Conservation (phyloP, 2,797 vertebrate genomes). For the Pangasius sanitwongsei region DNA sequence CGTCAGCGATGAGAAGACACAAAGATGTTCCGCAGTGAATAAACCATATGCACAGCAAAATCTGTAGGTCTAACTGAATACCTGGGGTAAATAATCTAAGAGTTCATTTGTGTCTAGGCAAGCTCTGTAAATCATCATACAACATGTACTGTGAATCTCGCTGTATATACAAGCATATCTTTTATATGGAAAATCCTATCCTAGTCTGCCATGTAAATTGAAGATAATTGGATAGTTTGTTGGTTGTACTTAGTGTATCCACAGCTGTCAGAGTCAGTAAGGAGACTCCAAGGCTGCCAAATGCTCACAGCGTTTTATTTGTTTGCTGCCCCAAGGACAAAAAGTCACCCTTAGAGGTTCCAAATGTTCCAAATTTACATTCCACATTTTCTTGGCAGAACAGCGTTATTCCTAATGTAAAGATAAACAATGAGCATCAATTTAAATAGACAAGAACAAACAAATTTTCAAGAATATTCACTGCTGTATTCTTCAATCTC, state of each 20-base stretch:
- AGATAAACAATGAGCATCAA: neutral
- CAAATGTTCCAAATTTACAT: constrained; percentile 27
- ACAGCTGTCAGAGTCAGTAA: constrained; percentile 60
- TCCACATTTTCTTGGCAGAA: neutral
- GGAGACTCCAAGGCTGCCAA: constrained; percentile 48
- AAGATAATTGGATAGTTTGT: constrained; percentile 50
- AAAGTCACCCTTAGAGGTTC: constrained; percentile 41
- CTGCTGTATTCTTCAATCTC: neutral
- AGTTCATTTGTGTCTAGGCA: neutral
- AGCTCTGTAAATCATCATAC: neutral
- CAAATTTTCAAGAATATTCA: neutral
- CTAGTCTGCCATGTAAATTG: constrained; percentile 23
- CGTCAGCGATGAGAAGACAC: constrained; percentile 31
- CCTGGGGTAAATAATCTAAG: neutral
- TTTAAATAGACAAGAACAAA: neutral
- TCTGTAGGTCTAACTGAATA: neutral
- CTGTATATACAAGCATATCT: neutral
- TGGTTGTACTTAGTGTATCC: constrained; percentile 31
- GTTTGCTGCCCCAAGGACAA: constrained; percentile 34
- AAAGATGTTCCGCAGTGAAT: constrained; percentile 23
- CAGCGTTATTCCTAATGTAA: neutral
- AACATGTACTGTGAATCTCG: neutral
- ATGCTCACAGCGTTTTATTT: constrained; percentile 44
- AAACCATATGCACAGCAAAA: constrained; percentile 25
- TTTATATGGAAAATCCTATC: neutral